These are phyloP conservation scores for Lanius collurio DNA, from an alignment of 2,113 vertebrate genomes.

Conservation along the genomic window DNA sequence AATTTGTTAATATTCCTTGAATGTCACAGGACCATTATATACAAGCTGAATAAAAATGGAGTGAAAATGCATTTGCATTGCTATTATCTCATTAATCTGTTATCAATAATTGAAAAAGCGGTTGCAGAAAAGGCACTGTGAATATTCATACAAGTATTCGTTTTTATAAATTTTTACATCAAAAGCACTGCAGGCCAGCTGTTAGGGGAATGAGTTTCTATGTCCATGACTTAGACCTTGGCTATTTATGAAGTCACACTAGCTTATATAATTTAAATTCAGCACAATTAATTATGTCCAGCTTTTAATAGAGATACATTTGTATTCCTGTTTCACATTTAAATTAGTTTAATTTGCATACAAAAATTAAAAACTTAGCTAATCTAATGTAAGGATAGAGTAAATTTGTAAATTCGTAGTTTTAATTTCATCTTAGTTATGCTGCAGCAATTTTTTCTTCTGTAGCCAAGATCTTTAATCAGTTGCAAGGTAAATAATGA, in stretches of 20 bases:
- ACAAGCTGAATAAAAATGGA: not conserved
- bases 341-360: conserved; percentile 18
- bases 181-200: not conserved
- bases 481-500: not conserved
- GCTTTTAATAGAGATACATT: conserved; percentile 1
- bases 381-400: not conserved
- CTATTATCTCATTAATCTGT: not conserved
- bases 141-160: not conserved
- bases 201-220: accelerated
- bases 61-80: not conserved
- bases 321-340: not conserved
- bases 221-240: not conserved
- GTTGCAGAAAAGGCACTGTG: not conserved
- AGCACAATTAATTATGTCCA: not conserved
- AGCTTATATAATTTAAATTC: not conserved
- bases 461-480: not conserved
- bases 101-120: not conserved
- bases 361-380: not conserved
- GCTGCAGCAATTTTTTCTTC: not conserved
- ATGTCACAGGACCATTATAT: not conserved
- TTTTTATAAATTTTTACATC: not conserved
- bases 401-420: not conserved
- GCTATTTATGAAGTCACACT: not conserved
- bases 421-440: not conserved
- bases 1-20: not conserved